phyloP scores from a whole-genome alignment of 2,888 invertebrate species.

The Clivina fossor region DNA sequence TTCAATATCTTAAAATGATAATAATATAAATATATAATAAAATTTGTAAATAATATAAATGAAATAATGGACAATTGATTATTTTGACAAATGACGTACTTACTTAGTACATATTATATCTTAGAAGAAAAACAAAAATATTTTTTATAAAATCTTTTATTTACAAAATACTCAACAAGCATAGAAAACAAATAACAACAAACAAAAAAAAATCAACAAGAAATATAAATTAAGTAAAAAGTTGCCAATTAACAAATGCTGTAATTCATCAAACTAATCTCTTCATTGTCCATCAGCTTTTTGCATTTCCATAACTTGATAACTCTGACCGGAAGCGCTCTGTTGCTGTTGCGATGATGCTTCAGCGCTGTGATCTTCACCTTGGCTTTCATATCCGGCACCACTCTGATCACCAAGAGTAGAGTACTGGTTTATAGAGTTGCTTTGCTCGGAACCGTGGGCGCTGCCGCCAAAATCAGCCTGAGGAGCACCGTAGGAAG shows the following conservation, averaged over 20 bases:
- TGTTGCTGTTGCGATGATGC: slow-evolving; percentile 30
- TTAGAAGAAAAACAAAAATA: background rate
- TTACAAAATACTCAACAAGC: slow-evolving; percentile 24
- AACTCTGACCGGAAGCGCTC: slow-evolving; percentile 17
- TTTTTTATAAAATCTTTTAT: slow-evolving; percentile 21
- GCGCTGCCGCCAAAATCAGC: slow-evolving; percentile 48
- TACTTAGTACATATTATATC: no score
- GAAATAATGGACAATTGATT: no score
- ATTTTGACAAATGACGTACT: no score
- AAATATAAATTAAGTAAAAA: slow-evolving; percentile 18
- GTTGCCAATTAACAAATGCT: no score
- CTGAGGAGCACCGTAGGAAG: slow-evolving; percentile 47
- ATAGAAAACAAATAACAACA: slow-evolving; percentile 23
- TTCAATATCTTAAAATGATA: no score
- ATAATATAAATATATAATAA: no score
- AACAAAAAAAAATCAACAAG: slow-evolving; percentile 21
- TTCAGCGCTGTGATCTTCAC: slow-evolving; percentile 28
- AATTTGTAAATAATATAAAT: no score
- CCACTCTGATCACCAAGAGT: slow-evolving; percentile 32
- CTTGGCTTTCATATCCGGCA: slow-evolving; percentile 25
- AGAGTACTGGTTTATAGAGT: slow-evolving; percentile 46
- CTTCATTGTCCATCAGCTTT: slow-evolving; percentile 13
- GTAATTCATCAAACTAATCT: background rate
- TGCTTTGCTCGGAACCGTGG: slow-evolving; percentile 44
- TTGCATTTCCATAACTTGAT: slow-evolving; percentile 17